Base-by-base conservation (phyloP, 2,113 vertebrate genomes). In the Nibea coibor region DNA sequence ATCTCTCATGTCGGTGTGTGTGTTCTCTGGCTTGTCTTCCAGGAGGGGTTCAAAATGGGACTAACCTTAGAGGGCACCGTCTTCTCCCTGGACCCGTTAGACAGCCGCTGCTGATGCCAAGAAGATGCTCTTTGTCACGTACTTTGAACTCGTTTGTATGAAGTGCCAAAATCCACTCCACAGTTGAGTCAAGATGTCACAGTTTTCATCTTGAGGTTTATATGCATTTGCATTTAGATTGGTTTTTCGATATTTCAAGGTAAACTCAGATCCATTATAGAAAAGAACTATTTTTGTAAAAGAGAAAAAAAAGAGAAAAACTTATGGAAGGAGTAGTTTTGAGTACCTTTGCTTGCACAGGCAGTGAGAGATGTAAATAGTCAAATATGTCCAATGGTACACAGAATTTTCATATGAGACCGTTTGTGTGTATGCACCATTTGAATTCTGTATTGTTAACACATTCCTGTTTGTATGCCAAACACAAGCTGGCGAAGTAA, bases 21-120 rank as follows among this genome's bases (percentile, higher is more conserved):
- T 39, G 43, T 70, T 72, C 10, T 78, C 19, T 81, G 61, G 28
- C 47, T 91, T 96, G 63, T 92, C 56, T 96, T 96, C 31, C 94
- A 99, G 98, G 98, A 99, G 98, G 98, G 98, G 97, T 99, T 99
- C 98, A 99, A 98, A 99, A 99, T 99, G 98, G 98, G 98, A 99
- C 95, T 99, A 92, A 99, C 98, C 86, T 93, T 99, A 62, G 98
- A 99, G 96, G 97, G 98, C 92, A 96, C 98, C 28, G 96, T 98
- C 22, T 99, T 99, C 95, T 97, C 97, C 89, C 94, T 98, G 76
- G 98, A 99, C 89, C 97, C 97, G 4, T 91, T 99, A 71, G 98
- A 99, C 88, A 95, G 96, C 89, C 97, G 95, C 89, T 98, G 97
- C 95, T 99, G 97, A 99, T 95, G 84, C 85, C 92, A 91, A 82